Evolutionary conservation across 2,888 invertebrate species (phyloP).

Genomic region (Morinoia aosen): DNA sequence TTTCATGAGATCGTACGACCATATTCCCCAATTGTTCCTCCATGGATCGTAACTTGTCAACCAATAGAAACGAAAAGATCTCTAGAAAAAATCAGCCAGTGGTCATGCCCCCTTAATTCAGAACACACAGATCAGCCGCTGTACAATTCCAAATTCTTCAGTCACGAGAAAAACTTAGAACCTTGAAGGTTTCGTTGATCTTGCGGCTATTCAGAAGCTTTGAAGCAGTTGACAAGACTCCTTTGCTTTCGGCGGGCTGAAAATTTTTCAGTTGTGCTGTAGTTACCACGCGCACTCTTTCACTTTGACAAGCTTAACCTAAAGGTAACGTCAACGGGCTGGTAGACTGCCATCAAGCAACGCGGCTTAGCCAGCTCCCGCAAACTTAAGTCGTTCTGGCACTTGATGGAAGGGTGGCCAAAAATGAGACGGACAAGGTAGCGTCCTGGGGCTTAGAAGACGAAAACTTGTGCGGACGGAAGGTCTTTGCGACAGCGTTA

Average conservation of each 20-base stretch:
- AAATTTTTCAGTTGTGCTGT: neutral
- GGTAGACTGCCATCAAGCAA: neutral
- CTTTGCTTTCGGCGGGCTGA: neutral
- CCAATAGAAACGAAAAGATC: too few species aligned
- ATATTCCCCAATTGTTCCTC: too few species aligned
- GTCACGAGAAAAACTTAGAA: neutral
- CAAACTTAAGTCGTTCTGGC: neutral
- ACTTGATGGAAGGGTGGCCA: neutral
- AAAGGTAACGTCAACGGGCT: neutral
- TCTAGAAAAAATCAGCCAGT: neutral
- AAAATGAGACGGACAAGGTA: neutral
- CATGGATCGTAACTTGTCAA: too few species aligned
- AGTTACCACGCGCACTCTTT: neutral
- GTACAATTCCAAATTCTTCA: neutral
- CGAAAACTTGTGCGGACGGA: neutral
- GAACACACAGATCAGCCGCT: neutral
- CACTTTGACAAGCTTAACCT: neutral
- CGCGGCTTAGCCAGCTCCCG: neutral
- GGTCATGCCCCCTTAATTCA: neutral
- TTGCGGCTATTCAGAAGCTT: neutral
- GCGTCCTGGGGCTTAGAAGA: neutral
- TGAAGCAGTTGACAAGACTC: neutral
- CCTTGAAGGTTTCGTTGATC: neutral
- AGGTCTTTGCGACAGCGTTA: neutral
- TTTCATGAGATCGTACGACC: too few species aligned